These are phyloP conservation scores for Oreochromis spilurus DNA, from an alignment of 2,113 vertebrate species.

Conservation along the genomic window DNA sequence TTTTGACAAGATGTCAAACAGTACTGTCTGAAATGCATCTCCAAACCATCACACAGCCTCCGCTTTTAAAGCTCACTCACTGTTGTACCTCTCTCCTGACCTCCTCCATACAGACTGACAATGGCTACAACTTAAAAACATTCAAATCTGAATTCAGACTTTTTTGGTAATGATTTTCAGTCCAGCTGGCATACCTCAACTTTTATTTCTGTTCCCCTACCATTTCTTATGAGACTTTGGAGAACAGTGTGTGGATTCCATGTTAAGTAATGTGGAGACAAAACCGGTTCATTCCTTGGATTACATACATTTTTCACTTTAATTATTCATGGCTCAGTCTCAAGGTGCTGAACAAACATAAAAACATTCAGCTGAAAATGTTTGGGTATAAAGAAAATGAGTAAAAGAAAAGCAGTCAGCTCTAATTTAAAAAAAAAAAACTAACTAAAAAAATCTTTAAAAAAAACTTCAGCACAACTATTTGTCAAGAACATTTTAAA, in stretches of 20 bases:
- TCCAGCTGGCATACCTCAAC: neutral
- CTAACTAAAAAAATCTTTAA: neutral
- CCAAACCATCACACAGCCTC: neutral
- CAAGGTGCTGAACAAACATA: neutral
- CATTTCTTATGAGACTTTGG: neutral
- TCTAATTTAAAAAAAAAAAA: neutral
- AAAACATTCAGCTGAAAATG: neutral
- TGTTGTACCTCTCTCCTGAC: neutral
- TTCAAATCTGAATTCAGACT: neutral
- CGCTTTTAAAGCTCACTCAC: neutral
- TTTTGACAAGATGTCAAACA: neutral
- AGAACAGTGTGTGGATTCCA: neutral
- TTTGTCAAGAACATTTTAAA: neutral
- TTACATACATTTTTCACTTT: neutral
- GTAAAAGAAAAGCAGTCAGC: neutral
- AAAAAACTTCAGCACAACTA: neutral
- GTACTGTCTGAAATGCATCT: neutral
- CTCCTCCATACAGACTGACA: accelerated
- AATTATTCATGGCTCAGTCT: neutral
- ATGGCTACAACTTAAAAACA: neutral
- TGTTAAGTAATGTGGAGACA: neutral
- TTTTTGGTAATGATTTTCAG: neutral
- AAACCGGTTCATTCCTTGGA: neutral
- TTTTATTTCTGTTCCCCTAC: neutral
- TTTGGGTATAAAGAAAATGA: accelerated